phyloP scores from a whole-genome alignment of 2,113 vertebrate genomes.

The Edolisoma coerulescens region DNA sequence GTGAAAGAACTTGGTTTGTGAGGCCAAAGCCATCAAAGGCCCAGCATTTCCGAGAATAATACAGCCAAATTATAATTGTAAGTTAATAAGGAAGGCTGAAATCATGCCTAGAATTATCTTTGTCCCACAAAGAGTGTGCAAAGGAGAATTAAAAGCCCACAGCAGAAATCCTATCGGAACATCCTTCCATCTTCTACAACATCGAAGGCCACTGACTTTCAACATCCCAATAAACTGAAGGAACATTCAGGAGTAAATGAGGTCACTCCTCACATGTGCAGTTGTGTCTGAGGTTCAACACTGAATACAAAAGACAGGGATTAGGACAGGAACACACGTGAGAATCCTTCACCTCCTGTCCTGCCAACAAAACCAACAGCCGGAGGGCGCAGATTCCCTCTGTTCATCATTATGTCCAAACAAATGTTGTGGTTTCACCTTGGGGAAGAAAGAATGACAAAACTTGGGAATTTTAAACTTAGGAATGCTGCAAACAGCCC shows the following conservation, averaged over 20 bases:
- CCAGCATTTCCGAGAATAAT: background rate
- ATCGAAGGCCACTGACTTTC: accelerated
- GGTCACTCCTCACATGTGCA: background rate
- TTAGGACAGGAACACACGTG: background rate
- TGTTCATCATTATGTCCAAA: background rate
- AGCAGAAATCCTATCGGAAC: background rate
- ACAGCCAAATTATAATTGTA: background rate
- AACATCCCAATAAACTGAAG: background rate
- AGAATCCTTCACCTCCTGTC: background rate
- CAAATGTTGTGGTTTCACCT: background rate
- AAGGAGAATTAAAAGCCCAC: background rate
- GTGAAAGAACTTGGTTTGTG: background rate
- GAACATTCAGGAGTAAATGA: background rate
- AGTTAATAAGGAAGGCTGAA: background rate
- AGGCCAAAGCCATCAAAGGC: background rate
- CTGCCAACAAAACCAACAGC: background rate
- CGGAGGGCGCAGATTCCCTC: background rate
- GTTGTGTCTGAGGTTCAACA: background rate
- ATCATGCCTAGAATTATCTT: background rate
- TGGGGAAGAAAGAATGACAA: background rate
- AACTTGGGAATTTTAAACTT: background rate
- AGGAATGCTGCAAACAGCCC: background rate
- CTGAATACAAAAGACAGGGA: background rate
- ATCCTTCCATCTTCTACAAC: background rate
- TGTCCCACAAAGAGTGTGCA: background rate